Evolutionary conservation across 2,113 vertebrate genomes (phyloP), one percentile per base, ranked within the genome.

Genomic region (Chaenocephalus aceratus): DNA sequence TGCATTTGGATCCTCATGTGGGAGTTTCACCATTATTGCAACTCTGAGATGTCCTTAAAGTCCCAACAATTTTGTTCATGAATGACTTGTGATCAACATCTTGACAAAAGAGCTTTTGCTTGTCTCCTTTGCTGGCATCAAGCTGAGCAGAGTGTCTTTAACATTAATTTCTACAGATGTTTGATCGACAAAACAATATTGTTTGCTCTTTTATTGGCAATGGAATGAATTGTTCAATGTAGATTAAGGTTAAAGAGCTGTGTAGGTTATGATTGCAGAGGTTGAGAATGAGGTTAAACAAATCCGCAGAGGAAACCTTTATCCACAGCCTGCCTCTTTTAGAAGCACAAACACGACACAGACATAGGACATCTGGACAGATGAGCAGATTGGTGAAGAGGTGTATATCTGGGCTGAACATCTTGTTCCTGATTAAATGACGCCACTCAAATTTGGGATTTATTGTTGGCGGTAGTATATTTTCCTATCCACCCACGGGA

Each of bases 291-390:
- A 70, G 48, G 58, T 84, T 72, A 16, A 76, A 79, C 21, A 58
- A 85, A 72, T 49, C 52, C 51, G 48, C 44, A 18, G 45, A 74
- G 30, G 0, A 7, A 30, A n/a, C 41, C 75, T 79, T 79, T 58
- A 84, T 83, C 52, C 66, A 18, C 56, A n/a, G 48, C 56, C 21
- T 66, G 62, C 30, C 48, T 68, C 44, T 57, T 64, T 81, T 73
- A 54, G 51, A 65, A 61, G 44, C 44, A 82, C 18, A 26, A 84
- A 65, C 68, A 68, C 1, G 12, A 60, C 63, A 15, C 36, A 36
- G 72, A 87, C 56, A 53, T 10, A 53, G 41, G 65, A 85, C 80
- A 85, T 89, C 86, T 89, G 87, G 82, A 79, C 60, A 15, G 68
- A 77, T 41, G 60, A 21, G 75, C 23, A 21, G 34, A 58, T 8